Evolutionary conservation across 2,797 vertebrate species (phyloP), one percentile per base, ranked within the genome.

Genomic region (Sebastes variabilis): DNA sequence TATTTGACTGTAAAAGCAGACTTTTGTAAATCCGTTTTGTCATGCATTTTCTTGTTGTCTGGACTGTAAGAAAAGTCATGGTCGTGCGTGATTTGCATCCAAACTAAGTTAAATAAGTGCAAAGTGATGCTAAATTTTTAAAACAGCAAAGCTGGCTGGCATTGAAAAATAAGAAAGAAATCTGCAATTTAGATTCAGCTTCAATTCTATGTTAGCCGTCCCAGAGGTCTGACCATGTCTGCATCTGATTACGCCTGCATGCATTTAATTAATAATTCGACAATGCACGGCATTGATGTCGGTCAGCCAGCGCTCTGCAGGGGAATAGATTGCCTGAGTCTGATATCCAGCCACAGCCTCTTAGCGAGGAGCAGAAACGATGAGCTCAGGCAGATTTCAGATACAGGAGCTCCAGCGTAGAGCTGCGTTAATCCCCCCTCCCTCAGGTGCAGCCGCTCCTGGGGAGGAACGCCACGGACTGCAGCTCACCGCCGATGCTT

Each of bases 351-450:
- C 81, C 86, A 78, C 87, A 81, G 87, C 80, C 66, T 83, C 77
- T 88, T 59, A 80, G 85, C 32, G 71, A 73, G 81, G 67, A 84
- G 75, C 84, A 90, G 89, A 91, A 94, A 91, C 77, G 90, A 93
- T 94, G 93, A 93, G 92, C 90, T 91, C 86, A 93, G 90, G 89
- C 89, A 88, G 90, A 95, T 94, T 94, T 90, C 89, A 91, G 90
- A 94, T 93, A 90, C 77, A 89, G 78, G 65, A 70, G 86, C 88
- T 86, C 66, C 85, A 22, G 75, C 20, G 65, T 76, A 76, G 83
- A 70, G 87, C 87, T 65, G 73, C 14, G 81, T 83, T 93, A 91
- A 93, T 92, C 93, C 91, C 86, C 88, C 89, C 90, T 84, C 86
- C 89, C 88, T 89, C 88, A 93, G 92, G 90, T 92, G 85, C 73